These are phyloP conservation scores for Dinocampus coccinellae DNA, from an alignment of 2,888 invertebrate genomes.

Conservation along the genomic window DNA sequence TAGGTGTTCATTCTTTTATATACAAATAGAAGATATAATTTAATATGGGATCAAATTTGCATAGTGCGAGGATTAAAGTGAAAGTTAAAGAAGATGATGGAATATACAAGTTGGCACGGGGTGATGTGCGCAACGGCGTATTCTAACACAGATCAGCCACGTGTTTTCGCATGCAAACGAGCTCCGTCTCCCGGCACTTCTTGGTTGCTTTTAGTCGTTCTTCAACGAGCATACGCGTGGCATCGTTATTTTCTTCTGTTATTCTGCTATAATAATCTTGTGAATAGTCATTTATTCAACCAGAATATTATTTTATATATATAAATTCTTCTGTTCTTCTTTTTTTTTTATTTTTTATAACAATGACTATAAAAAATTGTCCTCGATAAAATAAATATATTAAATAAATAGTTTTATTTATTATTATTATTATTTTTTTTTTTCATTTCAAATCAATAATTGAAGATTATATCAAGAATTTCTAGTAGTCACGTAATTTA, in stretches of 20 bases:
- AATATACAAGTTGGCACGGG: slow-evolving; percentile 38
- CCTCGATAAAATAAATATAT: no score
- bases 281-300: not conserved
- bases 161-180: slow-evolving; percentile 66
- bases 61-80: slow-evolving; percentile 19
- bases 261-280: not conserved
- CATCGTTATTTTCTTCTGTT: slow-evolving; percentile 25
- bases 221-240: slow-evolving; percentile 47
- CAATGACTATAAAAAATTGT: no score
- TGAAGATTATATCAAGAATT: not conserved
- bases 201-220: slow-evolving; percentile 49
- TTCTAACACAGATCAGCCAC: slow-evolving; percentile 55
- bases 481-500: not conserved
- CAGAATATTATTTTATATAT: not conserved
- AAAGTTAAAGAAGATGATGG: slow-evolving; percentile 20
- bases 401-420: no score
- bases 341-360: not conserved
- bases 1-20: slow-evolving; percentile 15
- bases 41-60: slow-evolving; percentile 25
- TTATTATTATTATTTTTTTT: no score
- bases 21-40: not conserved
- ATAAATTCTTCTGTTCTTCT: not conserved
- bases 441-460: not conserved
- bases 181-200: slow-evolving; percentile 43
- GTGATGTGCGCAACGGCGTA: slow-evolving; percentile 63